Evolutionary conservation across 2,888 invertebrate species (phyloP).

Genomic region (Psylliodes chrysocephalus): DNA sequence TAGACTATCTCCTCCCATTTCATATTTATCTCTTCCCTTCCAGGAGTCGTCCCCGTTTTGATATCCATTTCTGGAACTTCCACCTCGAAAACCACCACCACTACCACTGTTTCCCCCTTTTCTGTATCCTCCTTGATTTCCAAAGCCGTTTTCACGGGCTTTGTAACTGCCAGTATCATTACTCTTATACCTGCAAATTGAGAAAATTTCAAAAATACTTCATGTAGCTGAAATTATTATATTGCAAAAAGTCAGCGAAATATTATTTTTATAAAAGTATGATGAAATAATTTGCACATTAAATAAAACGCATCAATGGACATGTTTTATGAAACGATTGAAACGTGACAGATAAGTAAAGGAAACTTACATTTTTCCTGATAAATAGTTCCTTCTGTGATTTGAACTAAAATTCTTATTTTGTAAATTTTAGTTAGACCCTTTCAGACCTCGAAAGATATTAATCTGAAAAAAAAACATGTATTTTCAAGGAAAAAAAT

Average conservation of each 20-base stretch:
- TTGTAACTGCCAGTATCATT: conserved; percentile 11
- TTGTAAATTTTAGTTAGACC: background rate
- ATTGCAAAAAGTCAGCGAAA: no score
- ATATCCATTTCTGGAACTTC: conserved; percentile 15
- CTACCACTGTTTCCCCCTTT: background rate
- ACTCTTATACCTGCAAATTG: conserved; percentile 13
- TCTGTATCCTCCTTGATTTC: background rate
- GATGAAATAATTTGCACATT: background rate
- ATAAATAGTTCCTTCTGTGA: background rate
- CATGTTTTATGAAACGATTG: no score
- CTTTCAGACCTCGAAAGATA: conserved; percentile 16
- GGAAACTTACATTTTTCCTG: conserved; percentile 13
- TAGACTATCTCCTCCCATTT: conserved; percentile 22
- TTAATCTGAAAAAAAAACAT: conserved; percentile 5
- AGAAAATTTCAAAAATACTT: background rate
- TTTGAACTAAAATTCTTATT: background rate
- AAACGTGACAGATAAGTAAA: background rate
- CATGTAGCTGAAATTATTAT: no score
- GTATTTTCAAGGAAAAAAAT: background rate
- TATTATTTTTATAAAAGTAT: background rate
- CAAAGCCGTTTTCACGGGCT: conserved; percentile 12
- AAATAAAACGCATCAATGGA: background rate
- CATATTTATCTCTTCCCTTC: conserved; percentile 12
- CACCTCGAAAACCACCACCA: conserved; percentile 17
- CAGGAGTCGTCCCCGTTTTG: conserved; percentile 21